Percentiles rank a stretch among this genome's conserved stretches.
Conservation (phyloP, 2,888 invertebrate species). For the Zhengitettix transpicula region DNA sequence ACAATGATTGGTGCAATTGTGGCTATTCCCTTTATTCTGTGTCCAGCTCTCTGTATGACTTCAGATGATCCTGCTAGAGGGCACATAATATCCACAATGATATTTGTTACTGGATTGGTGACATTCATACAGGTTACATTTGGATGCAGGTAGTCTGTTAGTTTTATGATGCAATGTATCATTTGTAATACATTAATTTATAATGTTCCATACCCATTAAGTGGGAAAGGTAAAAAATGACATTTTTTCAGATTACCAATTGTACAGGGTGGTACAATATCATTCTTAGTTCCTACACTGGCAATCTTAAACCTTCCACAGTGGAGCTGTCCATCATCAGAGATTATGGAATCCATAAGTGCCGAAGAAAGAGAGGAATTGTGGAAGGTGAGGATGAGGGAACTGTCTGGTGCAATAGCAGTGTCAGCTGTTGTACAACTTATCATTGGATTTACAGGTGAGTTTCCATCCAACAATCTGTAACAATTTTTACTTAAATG, state of each 20-base stretch:
- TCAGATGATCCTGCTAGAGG: constrained; percentile 57
- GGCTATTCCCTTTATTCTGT: constrained; percentile 63
- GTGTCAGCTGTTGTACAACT: constrained; percentile 62
- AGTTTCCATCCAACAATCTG: not conserved
- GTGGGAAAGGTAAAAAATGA: not conserved
- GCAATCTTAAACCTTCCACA: constrained; percentile 53
- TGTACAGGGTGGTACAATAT: constrained; percentile 63
- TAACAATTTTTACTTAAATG: too few relatives aligned
- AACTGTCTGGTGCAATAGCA: constrained; percentile 68
- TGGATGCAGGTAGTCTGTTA: constrained; percentile 38
- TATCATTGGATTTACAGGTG: constrained; percentile 39
- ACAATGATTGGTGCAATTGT: constrained; percentile 78
- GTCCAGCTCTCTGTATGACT: constrained; percentile 64
- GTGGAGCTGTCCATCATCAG: constrained; percentile 49
- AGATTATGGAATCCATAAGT: constrained; percentile 35
- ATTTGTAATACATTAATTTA: not conserved
- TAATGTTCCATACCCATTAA: not conserved
- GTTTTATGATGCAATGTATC: not conserved
- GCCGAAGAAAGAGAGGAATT: constrained; percentile 36
- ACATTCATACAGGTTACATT: constrained; percentile 57
- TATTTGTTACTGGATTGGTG: constrained; percentile 63
- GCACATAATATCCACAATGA: constrained; percentile 65
- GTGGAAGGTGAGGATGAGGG: constrained; percentile 63
- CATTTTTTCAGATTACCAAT: constrained; percentile 38
- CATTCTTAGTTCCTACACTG: constrained; percentile 61